phyloP scores from a whole-genome alignment of 2,797 vertebrate genomes.

The Myripristis jacobus region DNA sequence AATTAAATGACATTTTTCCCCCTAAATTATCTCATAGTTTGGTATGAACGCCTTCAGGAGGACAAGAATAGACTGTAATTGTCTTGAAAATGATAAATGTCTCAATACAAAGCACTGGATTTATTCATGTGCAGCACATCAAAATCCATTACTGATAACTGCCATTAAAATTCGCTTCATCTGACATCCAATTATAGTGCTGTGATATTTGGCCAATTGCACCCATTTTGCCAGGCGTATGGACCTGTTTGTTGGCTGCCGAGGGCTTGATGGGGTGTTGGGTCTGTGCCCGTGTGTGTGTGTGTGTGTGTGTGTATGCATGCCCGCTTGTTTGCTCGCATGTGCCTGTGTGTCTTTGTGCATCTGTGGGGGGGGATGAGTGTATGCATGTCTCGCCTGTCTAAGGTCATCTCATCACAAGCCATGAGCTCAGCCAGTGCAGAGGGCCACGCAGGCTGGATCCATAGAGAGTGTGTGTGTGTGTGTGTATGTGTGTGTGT shows the following conservation, averaged over 20 bases:
- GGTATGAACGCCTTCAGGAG: not conserved
- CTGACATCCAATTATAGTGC: slow-evolving; percentile 37
- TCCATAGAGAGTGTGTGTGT: slow-evolving; percentile 22
- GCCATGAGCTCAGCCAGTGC: slow-evolving; percentile 38
- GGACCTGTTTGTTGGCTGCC: slow-evolving; percentile 24
- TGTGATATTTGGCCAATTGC: slow-evolving; percentile 52
- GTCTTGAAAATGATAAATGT: slow-evolving; percentile 4
- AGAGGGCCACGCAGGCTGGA: slow-evolving; percentile 15
- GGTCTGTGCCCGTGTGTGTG: slow-evolving; percentile 18
- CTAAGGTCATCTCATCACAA: slow-evolving; percentile 65
- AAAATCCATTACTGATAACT: slow-evolving; percentile 33
- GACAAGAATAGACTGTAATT: not conserved
- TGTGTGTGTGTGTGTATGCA: not conserved
- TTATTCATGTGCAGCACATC: slow-evolving; percentile 21
- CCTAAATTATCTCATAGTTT: not conserved
- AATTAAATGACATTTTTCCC: not conserved
- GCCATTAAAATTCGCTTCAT: slow-evolving; percentile 35
- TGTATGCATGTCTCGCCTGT: slow-evolving; percentile 45
- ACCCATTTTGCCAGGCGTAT: slow-evolving; percentile 35
- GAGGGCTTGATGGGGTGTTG: slow-evolving; percentile 20
- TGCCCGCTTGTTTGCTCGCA: not conserved
- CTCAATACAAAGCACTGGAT: slow-evolving; percentile 17
- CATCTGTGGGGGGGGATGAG: slow-evolving; percentile 8
- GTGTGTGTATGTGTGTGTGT: not conserved
- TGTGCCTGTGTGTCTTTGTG: slow-evolving; percentile 8